phyloP scores from a whole-genome alignment of 2,888 invertebrate species.

The Nebria brevicollis region DNA sequence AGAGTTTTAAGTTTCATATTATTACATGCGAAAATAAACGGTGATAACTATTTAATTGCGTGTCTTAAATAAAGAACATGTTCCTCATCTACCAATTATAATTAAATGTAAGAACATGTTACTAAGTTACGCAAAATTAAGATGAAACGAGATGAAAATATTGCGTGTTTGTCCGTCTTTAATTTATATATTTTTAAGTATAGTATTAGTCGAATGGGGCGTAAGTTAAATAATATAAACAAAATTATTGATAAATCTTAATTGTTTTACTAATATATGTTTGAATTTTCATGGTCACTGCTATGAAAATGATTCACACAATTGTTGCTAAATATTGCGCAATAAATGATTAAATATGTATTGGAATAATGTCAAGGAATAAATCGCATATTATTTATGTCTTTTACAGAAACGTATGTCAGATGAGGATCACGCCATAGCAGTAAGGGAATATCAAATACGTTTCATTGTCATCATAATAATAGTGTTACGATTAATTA shows the following conservation, averaged over 20 bases:
- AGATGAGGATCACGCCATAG: not conserved
- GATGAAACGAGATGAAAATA: not conserved
- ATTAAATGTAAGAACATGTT: conserved; percentile 24
- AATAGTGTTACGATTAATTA: not conserved
- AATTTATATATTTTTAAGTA: no score
- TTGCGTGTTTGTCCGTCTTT: not conserved
- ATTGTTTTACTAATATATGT: no score
- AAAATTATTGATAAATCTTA: no score
- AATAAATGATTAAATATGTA: no score
- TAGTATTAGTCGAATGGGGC: no score
- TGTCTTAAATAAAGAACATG: conserved; percentile 28
- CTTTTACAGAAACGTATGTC: not conserved
- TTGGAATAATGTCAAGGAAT: not conserved
- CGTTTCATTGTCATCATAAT: not conserved
- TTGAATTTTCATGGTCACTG: no score
- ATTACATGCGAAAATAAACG: conserved; percentile 26
- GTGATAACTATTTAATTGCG: conserved; percentile 36
- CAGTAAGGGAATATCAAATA: not conserved
- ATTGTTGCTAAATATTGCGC: no score
- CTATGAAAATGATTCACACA: no score
- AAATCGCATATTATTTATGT: not conserved
- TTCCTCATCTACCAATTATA: conserved; percentile 27
- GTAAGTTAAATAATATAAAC: no score
- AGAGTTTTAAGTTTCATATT: not conserved
- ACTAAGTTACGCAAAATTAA: conserved; percentile 21